Evolutionary conservation across 2,113 vertebrate species (phyloP).

Genomic region (Xiphorhynchus elegans): DNA sequence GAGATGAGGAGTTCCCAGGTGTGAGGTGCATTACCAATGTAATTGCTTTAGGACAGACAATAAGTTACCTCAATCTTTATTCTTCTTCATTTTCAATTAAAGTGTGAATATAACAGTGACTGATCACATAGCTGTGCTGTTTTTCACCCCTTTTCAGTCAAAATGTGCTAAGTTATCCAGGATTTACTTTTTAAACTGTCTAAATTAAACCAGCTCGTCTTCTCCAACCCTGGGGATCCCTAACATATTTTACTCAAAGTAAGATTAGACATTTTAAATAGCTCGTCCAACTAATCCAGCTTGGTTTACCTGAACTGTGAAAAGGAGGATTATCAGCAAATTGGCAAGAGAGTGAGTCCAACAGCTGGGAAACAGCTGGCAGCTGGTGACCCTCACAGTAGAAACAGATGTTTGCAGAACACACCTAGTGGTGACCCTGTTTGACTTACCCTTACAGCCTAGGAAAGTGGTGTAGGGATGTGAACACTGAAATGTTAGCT

Average conservation of each 20-base stretch:
- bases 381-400: background rate
- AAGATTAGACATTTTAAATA: background rate
- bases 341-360: background rate
- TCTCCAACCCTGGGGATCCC: background rate
- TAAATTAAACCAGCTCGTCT: background rate
- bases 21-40: background rate
- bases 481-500: background rate
- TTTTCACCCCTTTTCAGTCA: background rate
- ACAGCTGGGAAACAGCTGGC: background rate
- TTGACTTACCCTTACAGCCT: background rate
- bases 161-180: background rate
- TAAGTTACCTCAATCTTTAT: background rate
- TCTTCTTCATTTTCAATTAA: background rate
- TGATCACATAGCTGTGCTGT: background rate
- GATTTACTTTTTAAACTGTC: background rate
- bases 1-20: background rate
- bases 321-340: background rate
- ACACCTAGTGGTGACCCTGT: background rate
- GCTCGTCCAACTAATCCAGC: background rate
- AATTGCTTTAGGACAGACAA: background rate
- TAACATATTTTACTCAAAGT: background rate
- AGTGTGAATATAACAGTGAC: background rate
- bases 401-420: background rate
- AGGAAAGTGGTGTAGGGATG: accelerated
- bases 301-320: background rate